Evolutionary conservation across 53 echinoderm and acorn worm species (phyloP).

Genomic region (Echinarachnius parma): DNA sequence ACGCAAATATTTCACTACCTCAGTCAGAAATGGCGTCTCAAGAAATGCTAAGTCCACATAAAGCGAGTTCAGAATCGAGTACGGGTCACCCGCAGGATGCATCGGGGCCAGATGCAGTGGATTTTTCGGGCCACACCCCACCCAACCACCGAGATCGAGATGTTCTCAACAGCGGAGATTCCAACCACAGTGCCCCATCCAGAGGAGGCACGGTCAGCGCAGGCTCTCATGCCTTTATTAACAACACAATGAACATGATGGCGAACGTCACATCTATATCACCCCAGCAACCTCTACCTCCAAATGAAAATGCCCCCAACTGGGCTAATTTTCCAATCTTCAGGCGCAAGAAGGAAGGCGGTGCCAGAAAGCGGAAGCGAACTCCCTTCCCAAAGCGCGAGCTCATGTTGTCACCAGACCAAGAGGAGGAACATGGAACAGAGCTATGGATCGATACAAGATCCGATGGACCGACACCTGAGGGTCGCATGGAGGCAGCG

Average conservation of each 20-base stretch:
- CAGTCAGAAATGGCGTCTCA: slow-evolving; percentile 33
- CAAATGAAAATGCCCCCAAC: slow-evolving; percentile 54
- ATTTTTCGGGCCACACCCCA: slow-evolving; percentile 43
- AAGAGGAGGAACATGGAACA: slow-evolving; percentile 58
- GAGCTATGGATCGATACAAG: slow-evolving; percentile 73
- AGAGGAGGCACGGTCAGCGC: slow-evolving; percentile 44
- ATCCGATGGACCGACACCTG: slow-evolving; percentile 23
- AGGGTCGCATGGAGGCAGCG: slow-evolving; percentile 16
- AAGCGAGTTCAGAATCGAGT: slow-evolving; percentile 43
- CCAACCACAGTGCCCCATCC: slow-evolving; percentile 53
- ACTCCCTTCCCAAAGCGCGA: slow-evolving; percentile 84
- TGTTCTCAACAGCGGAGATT: slow-evolving; percentile 46
- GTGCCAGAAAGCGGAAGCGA: slow-evolving; percentile 84
- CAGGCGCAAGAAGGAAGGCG: slow-evolving; percentile 73
- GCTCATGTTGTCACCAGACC: slow-evolving; percentile 67
- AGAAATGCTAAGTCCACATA: slow-evolving; percentile 41
- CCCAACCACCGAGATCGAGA: slow-evolving; percentile 52
- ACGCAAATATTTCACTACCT: slow-evolving; percentile 39
- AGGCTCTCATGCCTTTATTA: slow-evolving; percentile 27
- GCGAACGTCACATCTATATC: slow-evolving; percentile 53
- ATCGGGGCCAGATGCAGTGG: slow-evolving; percentile 55
- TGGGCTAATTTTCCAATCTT: slow-evolving; percentile 57
- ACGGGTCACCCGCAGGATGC: slow-evolving; percentile 50
- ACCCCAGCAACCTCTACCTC: slow-evolving; percentile 52
- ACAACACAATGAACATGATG: slow-evolving; percentile 46